These are phyloP conservation scores for Drosophila ambigua DNA, from an alignment of 1,140 invertebrate genomes.

Conservation along the genomic window DNA sequence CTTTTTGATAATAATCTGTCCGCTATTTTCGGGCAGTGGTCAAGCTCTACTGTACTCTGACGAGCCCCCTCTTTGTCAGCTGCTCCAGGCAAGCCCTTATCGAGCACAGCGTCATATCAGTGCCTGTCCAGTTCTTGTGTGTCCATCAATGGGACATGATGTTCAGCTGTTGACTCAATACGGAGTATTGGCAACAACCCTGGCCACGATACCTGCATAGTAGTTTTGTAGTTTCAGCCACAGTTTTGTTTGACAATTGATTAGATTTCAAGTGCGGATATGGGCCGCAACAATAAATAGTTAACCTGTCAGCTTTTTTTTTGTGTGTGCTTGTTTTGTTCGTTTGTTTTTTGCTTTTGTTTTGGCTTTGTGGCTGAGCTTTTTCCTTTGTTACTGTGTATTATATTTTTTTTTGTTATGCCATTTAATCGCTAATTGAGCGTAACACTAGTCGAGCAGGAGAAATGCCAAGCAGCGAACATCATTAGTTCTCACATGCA, in stretches of 20 bases:
- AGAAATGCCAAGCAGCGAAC: conserved; percentile 9
- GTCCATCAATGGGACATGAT: background rate
- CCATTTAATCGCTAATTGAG: conserved; percentile 61
- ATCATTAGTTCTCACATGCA: too few species aligned
- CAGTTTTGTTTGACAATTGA: conserved; percentile 40
- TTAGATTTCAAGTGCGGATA: conserved; percentile 64
- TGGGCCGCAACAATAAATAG: conserved; percentile 39
- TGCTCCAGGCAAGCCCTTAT: too few species aligned
- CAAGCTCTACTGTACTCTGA: conserved; percentile 6
- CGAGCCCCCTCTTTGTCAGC: conserved; percentile 22
- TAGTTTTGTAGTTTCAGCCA: conserved; percentile 15
- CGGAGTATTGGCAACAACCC: conserved; percentile 9
- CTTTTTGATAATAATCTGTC: too few species aligned
- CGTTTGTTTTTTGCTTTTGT: conserved; percentile 18
- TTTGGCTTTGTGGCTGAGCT: conserved; percentile 32
- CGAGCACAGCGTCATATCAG: conserved; percentile 7
- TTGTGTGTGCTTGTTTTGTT: conserved; percentile 22
- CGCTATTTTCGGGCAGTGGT: too few species aligned
- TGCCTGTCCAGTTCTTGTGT: background rate
- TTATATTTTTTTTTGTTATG: conserved; percentile 24
- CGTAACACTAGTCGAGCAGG: conserved; percentile 44
- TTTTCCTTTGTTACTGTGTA: conserved; percentile 28
- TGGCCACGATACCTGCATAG: conserved; percentile 16
- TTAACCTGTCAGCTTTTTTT: conserved; percentile 33
- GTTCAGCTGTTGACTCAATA: background rate